Conservation (phyloP, 2,797 vertebrate genomes). For the Chiroxiphia lanceolata region DNA sequence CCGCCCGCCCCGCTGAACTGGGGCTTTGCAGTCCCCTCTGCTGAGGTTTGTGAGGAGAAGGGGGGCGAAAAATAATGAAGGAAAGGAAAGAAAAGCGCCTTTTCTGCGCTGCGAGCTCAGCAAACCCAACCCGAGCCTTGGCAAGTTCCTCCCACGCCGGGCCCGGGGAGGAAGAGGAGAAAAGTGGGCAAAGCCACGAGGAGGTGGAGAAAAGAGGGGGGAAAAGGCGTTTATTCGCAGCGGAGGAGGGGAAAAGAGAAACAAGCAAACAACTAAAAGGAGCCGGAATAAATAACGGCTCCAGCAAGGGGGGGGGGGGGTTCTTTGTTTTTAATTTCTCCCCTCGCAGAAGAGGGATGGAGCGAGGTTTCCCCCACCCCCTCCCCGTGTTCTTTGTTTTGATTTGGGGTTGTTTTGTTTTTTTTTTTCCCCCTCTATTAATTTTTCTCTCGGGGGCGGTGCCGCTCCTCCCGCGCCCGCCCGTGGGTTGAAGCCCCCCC, state of each 20-base stretch:
- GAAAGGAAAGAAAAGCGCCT: background rate
- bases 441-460: background rate
- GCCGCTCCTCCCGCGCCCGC: background rate
- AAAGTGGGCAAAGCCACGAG: background rate
- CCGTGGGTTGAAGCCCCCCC: background rate
- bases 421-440: background rate
- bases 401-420: too few species aligned
- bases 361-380: accelerated
- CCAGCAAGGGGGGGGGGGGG: background rate
- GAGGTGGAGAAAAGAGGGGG: background rate
- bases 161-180: background rate
- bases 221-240: background rate
- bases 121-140: background rate
- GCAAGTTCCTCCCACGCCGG: background rate
- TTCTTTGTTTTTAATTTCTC: background rate
- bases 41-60: background rate
- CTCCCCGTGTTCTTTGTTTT: background rate
- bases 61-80: accelerated
- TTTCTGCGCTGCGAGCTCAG: background rate
- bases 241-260: background rate
- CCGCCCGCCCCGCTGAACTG: background rate
- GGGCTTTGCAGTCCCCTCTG: slow-evolving; percentile 26
- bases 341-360: background rate
- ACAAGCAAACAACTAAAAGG: background rate
- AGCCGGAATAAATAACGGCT: background rate